Base-by-base conservation (phyloP, 1,140 invertebrate genomes). In the Euura lappo region DNA sequence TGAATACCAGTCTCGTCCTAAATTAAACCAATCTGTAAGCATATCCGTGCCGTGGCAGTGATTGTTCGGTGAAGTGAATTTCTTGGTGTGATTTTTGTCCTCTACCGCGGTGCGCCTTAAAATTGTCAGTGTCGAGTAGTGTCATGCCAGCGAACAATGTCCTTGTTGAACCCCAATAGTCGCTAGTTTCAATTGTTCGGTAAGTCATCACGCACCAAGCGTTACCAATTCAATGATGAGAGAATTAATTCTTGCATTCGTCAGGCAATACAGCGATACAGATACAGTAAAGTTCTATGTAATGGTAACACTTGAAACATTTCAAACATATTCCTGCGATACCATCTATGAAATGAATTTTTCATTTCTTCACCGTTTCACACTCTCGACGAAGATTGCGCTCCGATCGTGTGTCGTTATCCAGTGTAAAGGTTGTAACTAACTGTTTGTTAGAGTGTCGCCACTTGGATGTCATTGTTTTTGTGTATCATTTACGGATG, bases 121-220 rank as follows among this genome's bases (percentile, higher is more conserved):
- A 60, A 60, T n/a, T 6, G 6, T 60, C 13, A n/a, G 51, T 60
- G 51, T 60, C 42, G 13, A 44, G 10, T 68, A 70, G 28, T 44
- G 64, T 65, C 71, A 73, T 75, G 74, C 65, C 69, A 47, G 46
- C 69, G 46, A 71, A 68, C 11, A 42, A 44, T 44, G 8, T 68
- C 28, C 8, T 42, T 42, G 8, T 10, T 8, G 66, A 68, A 44
- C 10, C 42, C 11, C 44, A 7, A 42, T 68, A 68, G 8, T 44
- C 11, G 28, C 66, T 67, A 73, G 73, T 76, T 66, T 42, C 69
- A 45, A n/a, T 44, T 71, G 71, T 76, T 76, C 65, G 43, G 75
- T 77, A 79, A 80, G 74, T 8, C 28, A 28, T 28, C 1, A n/a
- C n/a, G n/a, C n/a, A 28, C 28, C 28, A 28, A 28, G 28, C 28